A percentile compares a stretch with the other conserved stretches of the same genome.
Evolutionary conservation across 2,888 invertebrate species (phyloP).

Genomic region (Amblyteles armatorius): DNA sequence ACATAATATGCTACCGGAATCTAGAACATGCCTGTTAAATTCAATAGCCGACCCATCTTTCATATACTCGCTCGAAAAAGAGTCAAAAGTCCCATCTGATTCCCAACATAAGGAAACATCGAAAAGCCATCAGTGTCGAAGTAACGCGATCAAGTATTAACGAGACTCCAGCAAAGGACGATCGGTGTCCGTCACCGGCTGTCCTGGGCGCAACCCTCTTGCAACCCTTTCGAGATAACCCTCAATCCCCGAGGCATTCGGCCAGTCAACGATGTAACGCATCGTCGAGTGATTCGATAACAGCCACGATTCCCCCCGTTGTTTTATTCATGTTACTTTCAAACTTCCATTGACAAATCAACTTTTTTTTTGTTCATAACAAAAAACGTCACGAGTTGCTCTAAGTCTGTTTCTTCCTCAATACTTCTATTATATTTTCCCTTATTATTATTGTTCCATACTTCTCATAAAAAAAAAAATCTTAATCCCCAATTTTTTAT

Average conservation of each 20-base stretch:
- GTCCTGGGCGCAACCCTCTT: conserved; percentile 45
- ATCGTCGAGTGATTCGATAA: conserved; percentile 49
- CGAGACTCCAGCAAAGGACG: conserved; percentile 16
- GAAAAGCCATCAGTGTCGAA: conserved; percentile 46
- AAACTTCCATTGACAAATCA: not conserved
- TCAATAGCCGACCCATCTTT: not conserved
- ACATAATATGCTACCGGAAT: too few relatives aligned
- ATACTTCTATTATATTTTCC: not conserved
- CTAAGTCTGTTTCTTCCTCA: not conserved
- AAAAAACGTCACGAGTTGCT: not conserved
- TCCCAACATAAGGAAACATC: conserved; percentile 18
- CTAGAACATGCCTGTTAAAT: not conserved
- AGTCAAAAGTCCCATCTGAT: not conserved
- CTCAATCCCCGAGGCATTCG: conserved; percentile 32
- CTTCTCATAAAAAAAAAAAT: not conserved
- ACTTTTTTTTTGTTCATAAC: not conserved
- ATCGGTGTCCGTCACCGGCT: conserved; percentile 28
- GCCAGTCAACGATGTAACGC: conserved; percentile 16
- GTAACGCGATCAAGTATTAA: conserved; percentile 55
- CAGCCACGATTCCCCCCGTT: not conserved
- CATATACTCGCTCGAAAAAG: not conserved
- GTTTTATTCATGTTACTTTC: not conserved
- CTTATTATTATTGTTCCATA: not conserved
- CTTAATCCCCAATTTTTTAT: not conserved
- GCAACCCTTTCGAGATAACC: conserved; percentile 42